phyloP scores from a whole-genome alignment of 2,113 vertebrate species.

The Emydocephalus ijimae region DNA sequence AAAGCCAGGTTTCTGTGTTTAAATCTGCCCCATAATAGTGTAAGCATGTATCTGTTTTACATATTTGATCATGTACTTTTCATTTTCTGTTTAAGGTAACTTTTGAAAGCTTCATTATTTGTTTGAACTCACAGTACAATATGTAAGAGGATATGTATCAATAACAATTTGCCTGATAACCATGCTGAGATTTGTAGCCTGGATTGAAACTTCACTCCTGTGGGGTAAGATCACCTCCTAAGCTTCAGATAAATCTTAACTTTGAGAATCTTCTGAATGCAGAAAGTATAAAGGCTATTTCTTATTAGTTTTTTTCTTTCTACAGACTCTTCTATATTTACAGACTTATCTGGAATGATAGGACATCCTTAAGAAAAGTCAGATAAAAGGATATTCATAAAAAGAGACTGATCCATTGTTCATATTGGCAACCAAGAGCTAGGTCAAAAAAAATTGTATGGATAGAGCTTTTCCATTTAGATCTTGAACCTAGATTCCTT shows the following conservation, averaged over 20 bases:
- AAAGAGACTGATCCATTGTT: background rate
- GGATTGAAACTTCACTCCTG: background rate
- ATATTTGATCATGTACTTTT: background rate
- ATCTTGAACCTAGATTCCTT: background rate
- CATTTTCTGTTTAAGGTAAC: background rate
- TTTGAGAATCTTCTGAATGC: background rate
- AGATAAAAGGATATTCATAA: background rate
- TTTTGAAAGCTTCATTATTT: background rate
- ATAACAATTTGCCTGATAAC: background rate
- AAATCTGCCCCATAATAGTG: background rate
- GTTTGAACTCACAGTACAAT: background rate
- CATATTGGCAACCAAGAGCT: background rate
- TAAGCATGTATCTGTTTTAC: background rate
- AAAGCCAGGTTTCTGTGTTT: background rate
- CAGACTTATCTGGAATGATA: background rate
- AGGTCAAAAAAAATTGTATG: background rate
- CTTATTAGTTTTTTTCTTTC: background rate
- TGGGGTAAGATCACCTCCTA: background rate
- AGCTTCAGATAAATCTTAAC: background rate
- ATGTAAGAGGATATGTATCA: background rate
- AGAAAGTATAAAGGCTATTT: background rate
- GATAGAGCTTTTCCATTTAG: background rate
- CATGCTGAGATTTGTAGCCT: background rate
- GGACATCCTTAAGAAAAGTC: background rate
- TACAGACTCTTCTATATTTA: background rate